phyloP scores from a whole-genome alignment of 37 sponge, comb jelly and placozoan species.

The Lycopodina hypogea region DNA sequence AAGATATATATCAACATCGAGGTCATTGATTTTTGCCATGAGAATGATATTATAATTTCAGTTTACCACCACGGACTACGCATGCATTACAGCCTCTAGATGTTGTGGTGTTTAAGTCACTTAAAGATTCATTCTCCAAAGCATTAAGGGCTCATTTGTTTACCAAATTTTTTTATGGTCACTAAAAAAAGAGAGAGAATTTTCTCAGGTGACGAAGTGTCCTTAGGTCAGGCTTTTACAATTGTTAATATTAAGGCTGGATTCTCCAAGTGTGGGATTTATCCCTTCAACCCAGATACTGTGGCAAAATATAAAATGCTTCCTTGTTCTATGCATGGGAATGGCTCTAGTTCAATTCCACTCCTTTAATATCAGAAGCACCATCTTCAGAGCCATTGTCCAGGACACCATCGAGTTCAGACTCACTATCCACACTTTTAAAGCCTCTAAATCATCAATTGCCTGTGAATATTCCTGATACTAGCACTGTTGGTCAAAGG shows the following conservation, averaged over 20 bases:
- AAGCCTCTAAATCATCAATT: too few species aligned
- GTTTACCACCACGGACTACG: slow-evolving; percentile 18
- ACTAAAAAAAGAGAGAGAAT: too few species aligned
- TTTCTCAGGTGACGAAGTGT: not conserved
- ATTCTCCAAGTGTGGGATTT: not conserved
- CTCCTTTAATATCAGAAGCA: too few species aligned
- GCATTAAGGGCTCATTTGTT: not conserved
- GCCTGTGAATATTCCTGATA: too few species aligned
- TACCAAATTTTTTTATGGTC: too few species aligned
- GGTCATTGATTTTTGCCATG: slow-evolving; percentile 19
- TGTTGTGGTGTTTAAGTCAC: slow-evolving; percentile 1
- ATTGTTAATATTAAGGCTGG: slow-evolving; percentile 5
- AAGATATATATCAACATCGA: slow-evolving; percentile 1
- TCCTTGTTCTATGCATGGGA: not conserved
- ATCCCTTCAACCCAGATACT: not conserved
- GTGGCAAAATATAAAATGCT: not conserved
- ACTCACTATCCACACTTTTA: too few species aligned
- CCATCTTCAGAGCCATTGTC: too few species aligned
- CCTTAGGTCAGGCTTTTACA: not conserved
- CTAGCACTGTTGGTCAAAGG: too few species aligned
- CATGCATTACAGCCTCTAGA: not conserved
- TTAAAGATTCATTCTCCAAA: not conserved
- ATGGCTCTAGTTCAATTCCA: not conserved
- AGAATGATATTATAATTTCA: slow-evolving; percentile 10
- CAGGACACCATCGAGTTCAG: too few species aligned